A percentile compares a stretch with the other conserved stretches of the same genome.
phyloP scores from a whole-genome alignment of 2,113 vertebrate species.

The Mustela lutreola region DNA sequence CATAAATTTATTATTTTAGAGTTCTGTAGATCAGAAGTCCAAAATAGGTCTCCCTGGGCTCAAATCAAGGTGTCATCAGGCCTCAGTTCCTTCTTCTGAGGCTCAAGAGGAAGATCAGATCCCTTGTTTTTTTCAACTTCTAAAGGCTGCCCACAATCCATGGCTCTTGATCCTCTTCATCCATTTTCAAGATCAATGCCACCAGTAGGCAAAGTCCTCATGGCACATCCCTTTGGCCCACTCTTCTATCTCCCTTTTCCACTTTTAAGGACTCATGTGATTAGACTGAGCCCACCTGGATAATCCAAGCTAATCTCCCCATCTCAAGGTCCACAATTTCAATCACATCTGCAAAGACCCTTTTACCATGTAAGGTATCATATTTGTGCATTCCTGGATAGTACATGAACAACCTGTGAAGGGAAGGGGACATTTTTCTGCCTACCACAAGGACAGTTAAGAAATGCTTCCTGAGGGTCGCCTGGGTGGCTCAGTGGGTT shows the following conservation, averaged over 20 bases:
- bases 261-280: neutral
- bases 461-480: neutral
- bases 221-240: neutral
- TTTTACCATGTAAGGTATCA: neutral
- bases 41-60: neutral
- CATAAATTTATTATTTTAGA: neutral
- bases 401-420: neutral
- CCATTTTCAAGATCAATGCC: neutral
- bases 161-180: neutral
- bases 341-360: neutral
- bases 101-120: neutral
- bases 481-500: too few relatives aligned
- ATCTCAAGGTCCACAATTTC: neutral
- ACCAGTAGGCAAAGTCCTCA: neutral
- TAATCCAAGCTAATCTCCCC: neutral
- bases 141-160: neutral
- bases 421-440: neutral
- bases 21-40: neutral
- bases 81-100: neutral
- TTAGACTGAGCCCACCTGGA: neutral
- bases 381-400: neutral
- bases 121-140: neutral
- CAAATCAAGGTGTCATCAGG: neutral
- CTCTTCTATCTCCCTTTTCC: neutral
- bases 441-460: neutral